phyloP scores from a whole-genome alignment of 2,113 vertebrate species.

The Dunckerocampus dactyliophorus region DNA sequence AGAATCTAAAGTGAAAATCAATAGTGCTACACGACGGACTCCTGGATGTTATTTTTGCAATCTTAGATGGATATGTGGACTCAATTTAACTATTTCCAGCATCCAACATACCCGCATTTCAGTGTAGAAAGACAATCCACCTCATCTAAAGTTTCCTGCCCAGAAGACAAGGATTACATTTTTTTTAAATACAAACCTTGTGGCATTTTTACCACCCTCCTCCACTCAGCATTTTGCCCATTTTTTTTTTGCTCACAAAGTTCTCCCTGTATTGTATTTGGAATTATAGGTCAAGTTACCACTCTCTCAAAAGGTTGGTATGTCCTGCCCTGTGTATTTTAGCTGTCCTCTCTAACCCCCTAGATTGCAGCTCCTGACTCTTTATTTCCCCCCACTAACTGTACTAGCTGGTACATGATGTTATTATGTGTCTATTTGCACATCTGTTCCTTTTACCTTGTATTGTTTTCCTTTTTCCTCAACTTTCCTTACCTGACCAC shows the following conservation, averaged over 20 bases:
- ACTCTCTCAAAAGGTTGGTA: conserved; percentile 99
- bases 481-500: conserved; percentile 52
- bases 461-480: conserved; percentile 78
- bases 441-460: conserved; percentile 64
- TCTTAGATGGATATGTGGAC: conserved; percentile 43
- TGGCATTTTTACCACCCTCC: conserved; percentile 39
- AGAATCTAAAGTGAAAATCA: conserved; percentile 8
- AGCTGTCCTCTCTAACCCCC: conserved; percentile 96
- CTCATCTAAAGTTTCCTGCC: conserved; percentile 23
- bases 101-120: conserved; percentile 22
- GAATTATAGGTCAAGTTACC: conserved; percentile 99
- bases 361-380: conserved; percentile 82
- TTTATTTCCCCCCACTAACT: conserved; percentile 89
- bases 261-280: conserved; percentile 99
- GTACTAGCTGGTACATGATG: conserved; percentile 81
- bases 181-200: conserved; percentile 38
- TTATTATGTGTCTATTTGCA: conserved; percentile 73
- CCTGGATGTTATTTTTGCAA: conserved; percentile 44
- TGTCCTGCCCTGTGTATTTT: conserved; percentile 99
- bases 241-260: conserved; percentile 87
- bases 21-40: conserved; percentile 6
- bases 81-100: conserved; percentile 28
- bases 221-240: conserved; percentile 67
- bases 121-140: conserved; percentile 33
- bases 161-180: conserved; percentile 57